Base-by-base conservation (phyloP, 2,113 vertebrate species). In the Lophotis ruficrista region DNA sequence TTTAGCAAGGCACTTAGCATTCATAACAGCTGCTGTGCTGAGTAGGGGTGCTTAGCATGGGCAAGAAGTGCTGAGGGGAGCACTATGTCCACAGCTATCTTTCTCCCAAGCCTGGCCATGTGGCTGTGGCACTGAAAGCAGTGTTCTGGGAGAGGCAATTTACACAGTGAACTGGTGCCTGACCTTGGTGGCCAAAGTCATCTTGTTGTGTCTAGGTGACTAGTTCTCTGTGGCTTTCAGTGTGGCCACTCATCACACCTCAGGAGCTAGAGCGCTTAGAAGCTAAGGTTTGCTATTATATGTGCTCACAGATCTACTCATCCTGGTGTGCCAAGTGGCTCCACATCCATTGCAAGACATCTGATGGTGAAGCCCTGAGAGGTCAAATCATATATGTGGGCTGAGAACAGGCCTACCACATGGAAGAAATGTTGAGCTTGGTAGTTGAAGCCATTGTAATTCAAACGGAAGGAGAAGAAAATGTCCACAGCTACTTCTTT, bases 221-320 rank as follows among this genome's bases (percentile, higher is more conserved):
- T 41, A 18, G 30, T 35, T 48, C 77, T 72, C 9, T 35, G 24
- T 57, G 35, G 43, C 31, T 11, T 64, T 57, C 43, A 27, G 30
- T 30, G 38, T 1, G 3, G 12, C 43, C 30, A 13, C 62, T 77
- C 1, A 0, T 43, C 37, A 25, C 6, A 22, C 21, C 25, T 72
- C 16, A 25, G 21, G 22, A 65, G 35, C 51, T 25, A 35, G 30
- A 89, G 31, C 58, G 31, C 43, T 65, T 50, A 35, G 14, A 58
- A 50, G 16, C 51, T 31, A 5, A 35, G 41, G 43, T 64, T 62
- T 71, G 48, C 41, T 27, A 4, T 62, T 54, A 45, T 15, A 6
- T 15, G 12, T 54, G 19, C 38, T 78, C 48, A 79, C 38, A 71
- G 33, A 28, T 20, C 23, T 12, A 20, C 15, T 24, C 30, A 21